phyloP scores from a whole-genome alignment of 2,797 vertebrate species.

The Thamnophis elegans region DNA sequence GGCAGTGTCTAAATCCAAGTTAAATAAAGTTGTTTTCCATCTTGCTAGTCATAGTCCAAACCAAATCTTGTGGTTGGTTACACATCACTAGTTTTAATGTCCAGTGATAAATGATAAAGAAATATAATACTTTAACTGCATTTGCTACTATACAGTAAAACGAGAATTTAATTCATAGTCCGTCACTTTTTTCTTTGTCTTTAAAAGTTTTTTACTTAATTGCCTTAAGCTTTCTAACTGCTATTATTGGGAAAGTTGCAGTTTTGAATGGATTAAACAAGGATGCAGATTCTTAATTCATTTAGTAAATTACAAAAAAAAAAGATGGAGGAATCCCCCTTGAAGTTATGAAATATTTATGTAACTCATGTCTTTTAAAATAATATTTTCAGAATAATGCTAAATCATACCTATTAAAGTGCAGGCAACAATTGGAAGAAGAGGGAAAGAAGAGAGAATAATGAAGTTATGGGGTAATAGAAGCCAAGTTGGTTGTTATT shows the following conservation, averaged over 20 bases:
- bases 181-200: neutral
- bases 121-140: conserved; percentile 59
- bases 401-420: neutral
- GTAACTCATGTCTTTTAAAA: conserved; percentile 4
- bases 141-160: conserved; percentile 62
- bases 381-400: neutral
- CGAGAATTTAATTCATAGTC: conserved; percentile 57
- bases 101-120: conserved; percentile 52
- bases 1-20: neutral
- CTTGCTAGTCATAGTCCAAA: conserved; percentile 38
- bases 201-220: conserved; percentile 39
- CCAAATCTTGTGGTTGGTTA: conserved; percentile 26
- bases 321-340: conserved; percentile 13
- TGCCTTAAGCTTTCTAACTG: conserved; percentile 57
- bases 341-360: conserved; percentile 45
- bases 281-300: conserved; percentile 25
- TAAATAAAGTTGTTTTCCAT: neutral
- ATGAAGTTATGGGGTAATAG: neutral
- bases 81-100: conserved; percentile 43
- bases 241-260: conserved; percentile 47
- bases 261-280: conserved; percentile 28
- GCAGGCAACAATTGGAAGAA: neutral
- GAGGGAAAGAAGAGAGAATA: neutral
- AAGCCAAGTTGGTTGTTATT: neutral
- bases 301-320: conserved; percentile 13